Percentiles rank a stretch among this genome's conserved stretches.
Conservation (phyloP, 2,113 vertebrate genomes). For the Lagopus muta region DNA sequence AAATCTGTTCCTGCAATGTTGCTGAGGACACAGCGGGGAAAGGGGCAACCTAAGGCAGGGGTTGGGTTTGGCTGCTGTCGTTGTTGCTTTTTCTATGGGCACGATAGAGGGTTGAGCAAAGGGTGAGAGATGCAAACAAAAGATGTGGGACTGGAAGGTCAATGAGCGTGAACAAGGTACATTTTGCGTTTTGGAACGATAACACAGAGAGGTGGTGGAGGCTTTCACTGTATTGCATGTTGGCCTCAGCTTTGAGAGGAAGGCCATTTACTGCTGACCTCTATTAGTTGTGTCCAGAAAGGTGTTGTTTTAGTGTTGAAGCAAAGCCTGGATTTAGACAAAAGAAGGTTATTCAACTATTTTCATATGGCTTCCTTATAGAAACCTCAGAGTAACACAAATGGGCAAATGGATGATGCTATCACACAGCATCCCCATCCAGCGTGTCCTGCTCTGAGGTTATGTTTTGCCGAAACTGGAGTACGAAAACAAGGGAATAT, state of each 20-base stretch:
- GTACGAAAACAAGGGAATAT: not conserved
- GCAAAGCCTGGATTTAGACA: not conserved
- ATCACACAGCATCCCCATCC: not conserved
- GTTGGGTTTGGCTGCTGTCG: not conserved
- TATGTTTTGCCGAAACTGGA: not conserved
- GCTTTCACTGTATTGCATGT: not conserved
- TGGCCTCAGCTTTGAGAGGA: not conserved
- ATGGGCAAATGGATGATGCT: not conserved
- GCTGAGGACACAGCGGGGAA: not conserved
- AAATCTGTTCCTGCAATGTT: rapidly evolving
- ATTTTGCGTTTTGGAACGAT: not conserved
- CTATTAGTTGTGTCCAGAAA: not conserved
- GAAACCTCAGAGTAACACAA: not conserved
- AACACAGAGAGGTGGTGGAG: not conserved
- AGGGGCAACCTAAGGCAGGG: not conserved
- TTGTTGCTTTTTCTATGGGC: not conserved
- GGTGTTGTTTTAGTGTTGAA: not conserved
- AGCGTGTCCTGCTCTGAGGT: rapidly evolving
- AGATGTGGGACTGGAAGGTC: not conserved
- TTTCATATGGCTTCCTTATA: not conserved
- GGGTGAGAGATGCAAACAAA: slow-evolving; percentile 10
- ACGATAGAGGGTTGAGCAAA: slow-evolving; percentile 5
- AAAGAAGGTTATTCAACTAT: not conserved
- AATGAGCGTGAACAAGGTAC: not conserved
- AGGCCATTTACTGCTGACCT: not conserved